Evolutionary conservation across 2,797 vertebrate genomes (phyloP).

Genomic region (Pachyuromys duprasi): DNA sequence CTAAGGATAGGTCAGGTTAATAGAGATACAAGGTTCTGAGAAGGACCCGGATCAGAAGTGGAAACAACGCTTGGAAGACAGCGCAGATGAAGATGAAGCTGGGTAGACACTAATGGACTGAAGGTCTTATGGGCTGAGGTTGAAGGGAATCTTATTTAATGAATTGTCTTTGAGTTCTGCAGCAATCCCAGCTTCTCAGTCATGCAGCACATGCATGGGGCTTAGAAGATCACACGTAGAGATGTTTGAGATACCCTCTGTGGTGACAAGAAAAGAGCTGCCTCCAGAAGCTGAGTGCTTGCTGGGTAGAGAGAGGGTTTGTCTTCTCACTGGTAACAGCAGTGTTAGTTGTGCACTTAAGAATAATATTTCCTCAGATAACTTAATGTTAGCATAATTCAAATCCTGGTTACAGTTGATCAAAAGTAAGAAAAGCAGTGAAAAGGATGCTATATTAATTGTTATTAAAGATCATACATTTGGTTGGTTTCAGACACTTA

Average conservation of each 20-base stretch:
- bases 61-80: not conserved
- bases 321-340: not conserved
- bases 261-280: not conserved
- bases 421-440: slow-evolving; percentile 9
- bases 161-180: not conserved
- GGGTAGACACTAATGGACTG: rapidly evolving
- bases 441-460: not conserved
- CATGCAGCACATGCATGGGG: not conserved
- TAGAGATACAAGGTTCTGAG: not conserved
- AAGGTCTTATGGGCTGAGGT: not conserved
- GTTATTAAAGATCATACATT: not conserved
- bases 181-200: not conserved
- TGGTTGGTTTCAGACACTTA: slow-evolving; percentile 92
- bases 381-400: slow-evolving; percentile 3
- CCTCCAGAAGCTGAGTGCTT: not conserved
- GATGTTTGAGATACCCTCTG: not conserved
- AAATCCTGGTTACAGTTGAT: slow-evolving; percentile 1
- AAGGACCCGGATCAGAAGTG: not conserved
- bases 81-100: not conserved
- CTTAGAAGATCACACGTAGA: not conserved
- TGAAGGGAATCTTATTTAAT: not conserved
- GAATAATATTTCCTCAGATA: not conserved
- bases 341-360: not conserved
- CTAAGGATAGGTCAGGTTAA: not conserved
- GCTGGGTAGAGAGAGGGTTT: not conserved